A percentile compares a stretch with the other conserved stretches of the same genome.
phyloP scores from a whole-genome alignment of 2,797 vertebrate species.

The Anguilla anguilla region DNA sequence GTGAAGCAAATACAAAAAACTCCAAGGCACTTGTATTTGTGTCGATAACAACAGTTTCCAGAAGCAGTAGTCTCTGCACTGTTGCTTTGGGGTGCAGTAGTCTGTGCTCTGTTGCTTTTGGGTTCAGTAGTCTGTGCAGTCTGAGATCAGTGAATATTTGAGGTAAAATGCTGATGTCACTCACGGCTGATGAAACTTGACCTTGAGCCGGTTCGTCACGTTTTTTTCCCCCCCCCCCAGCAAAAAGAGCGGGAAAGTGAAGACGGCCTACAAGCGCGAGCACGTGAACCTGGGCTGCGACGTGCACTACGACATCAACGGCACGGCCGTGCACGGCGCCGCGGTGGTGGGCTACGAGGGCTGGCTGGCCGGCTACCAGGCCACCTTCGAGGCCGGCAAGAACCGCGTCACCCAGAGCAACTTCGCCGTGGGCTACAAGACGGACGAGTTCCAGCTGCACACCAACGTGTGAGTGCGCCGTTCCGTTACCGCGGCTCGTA shows the following conservation, averaged over 20 bases:
- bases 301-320: conserved; percentile 93
- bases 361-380: conserved; percentile 96
- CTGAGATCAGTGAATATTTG: too few relatives aligned
- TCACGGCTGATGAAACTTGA: too few relatives aligned
- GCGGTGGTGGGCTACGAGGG: conserved; percentile 90
- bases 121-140: too few relatives aligned
- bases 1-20: too few relatives aligned
- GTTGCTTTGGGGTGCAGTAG: too few relatives aligned
- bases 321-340: conserved; percentile 86
- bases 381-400: conserved; percentile 91
- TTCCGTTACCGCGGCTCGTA: too few relatives aligned
- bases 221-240: conserved; percentile 60
- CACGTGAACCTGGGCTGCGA: conserved; percentile 93
- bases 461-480: conserved; percentile 90
- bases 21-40: too few relatives aligned
- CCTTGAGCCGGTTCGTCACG: too few relatives aligned
- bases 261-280: conserved; percentile 88
- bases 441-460: conserved; percentile 96
- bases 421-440: conserved; percentile 95
- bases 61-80: too few relatives aligned
- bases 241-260: conserved; percentile 95
- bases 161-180: too few relatives aligned
- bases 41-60: too few relatives aligned
- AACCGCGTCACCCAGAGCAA: conserved; percentile 95
- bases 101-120: too few relatives aligned